Base-by-base conservation (phyloP, 2,797 vertebrate genomes). In the Cyprinella venusta region DNA sequence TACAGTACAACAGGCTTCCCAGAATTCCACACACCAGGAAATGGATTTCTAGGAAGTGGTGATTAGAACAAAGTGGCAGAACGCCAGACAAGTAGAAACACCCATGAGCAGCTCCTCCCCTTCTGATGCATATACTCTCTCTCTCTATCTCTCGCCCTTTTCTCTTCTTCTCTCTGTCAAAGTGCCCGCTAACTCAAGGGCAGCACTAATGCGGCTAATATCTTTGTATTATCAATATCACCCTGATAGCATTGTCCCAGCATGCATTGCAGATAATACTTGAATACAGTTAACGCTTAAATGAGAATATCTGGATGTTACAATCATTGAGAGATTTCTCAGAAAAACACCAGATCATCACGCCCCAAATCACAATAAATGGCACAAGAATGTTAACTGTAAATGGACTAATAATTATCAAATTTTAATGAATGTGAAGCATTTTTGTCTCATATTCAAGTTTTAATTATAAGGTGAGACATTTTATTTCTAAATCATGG, bases 1-100 rank as follows among this genome's bases (percentile, higher is more conserved):
- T 87, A 87, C 80, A 85, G 69, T 82, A 84, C 80, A 61, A 76
- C 65, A 79, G 63, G 59, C 69, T 90, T 86, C 89, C 85, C 88
- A 89, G 90, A 91, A 90, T 83, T 84, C 84, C 77, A 54, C 69
- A 85, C 77, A 84, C 86, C 77, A 80, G 85, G 89, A 89, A 90
- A 89, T 77, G 82, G 82, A 81, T 86, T 91, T 91, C 90, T 88
- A 86, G 87, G 89, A 91, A 91, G 76, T 80, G 82, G 85, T 84
- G 88, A 90, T 90, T 89, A 89, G 86, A 82, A 65, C 33, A 67
- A 82, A 84, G 85, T 89, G 89, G 88, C 87, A 84, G 63, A n/a
- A n/a, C 2, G 88, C 89, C 87, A 89, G 68, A 76, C 13, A 78
- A 83, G 83, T 79, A 85, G 85, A 77, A 89, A 85, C 85, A 82